Conservation (phyloP, 2,888 invertebrate species). For the Epinotia demarniana region DNA sequence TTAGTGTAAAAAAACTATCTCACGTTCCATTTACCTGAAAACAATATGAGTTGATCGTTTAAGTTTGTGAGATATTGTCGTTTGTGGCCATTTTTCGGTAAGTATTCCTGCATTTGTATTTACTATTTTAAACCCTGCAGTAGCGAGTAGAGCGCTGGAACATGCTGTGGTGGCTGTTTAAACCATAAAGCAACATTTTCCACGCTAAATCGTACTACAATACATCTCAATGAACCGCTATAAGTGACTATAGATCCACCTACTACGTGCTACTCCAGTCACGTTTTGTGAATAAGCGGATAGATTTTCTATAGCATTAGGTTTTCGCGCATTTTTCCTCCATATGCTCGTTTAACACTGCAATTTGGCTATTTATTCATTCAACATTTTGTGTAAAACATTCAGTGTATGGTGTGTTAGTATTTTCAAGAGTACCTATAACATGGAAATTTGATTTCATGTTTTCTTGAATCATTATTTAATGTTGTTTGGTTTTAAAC, state of each 20-base stretch:
- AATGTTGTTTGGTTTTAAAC: no score
- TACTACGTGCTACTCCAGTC: constrained; percentile 40
- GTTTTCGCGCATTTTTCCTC: constrained; percentile 46
- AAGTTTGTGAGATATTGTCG: constrained; percentile 67
- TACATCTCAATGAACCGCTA: constrained; percentile 35
- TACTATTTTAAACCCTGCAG: constrained; percentile 64
- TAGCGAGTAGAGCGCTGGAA: constrained; percentile 58
- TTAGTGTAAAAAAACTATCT: constrained; percentile 78
- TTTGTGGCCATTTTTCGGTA: constrained; percentile 81
- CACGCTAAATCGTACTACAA: constrained; percentile 24
- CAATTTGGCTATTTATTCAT: constrained; percentile 24
- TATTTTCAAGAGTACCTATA: neutral
- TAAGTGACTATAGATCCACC: constrained; percentile 32
- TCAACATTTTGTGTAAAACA: constrained; percentile 19
- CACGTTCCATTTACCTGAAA: constrained; percentile 70
- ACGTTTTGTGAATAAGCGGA: constrained; percentile 38
- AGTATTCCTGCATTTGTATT: constrained; percentile 70
- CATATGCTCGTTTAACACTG: constrained; percentile 1
- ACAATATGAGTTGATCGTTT: constrained; percentile 68
- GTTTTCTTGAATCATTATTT: neutral
- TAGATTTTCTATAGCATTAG: constrained; percentile 37
- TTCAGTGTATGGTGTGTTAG: constrained; percentile 1
- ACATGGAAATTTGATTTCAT: neutral
- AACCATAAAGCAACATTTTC: constrained; percentile 15
- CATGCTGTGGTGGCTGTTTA: constrained; percentile 15